phyloP scores from a whole-genome alignment of 2,888 invertebrate species.

The Tethea ocularis region DNA sequence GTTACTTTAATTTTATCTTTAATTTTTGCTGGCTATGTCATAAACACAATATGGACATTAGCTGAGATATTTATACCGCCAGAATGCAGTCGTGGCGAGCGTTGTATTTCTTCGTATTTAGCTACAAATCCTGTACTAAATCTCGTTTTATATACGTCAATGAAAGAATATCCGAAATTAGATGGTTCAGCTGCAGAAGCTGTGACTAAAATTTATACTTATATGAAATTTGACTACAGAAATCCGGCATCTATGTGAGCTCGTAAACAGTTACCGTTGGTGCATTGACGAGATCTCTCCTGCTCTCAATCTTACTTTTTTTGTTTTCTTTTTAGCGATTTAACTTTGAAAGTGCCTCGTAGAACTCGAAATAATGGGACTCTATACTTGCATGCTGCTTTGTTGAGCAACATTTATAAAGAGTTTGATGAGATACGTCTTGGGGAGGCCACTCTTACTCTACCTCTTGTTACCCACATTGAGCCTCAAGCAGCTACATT shows the following conservation, averaged over 20 bases:
- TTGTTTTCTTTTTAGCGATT: constrained; percentile 75
- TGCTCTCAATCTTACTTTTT: constrained; percentile 4
- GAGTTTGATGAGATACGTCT: constrained; percentile 84
- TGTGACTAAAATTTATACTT: constrained; percentile 84
- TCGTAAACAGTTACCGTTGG: background rate
- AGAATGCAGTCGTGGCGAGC: constrained; percentile 85
- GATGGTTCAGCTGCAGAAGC: constrained; percentile 68
- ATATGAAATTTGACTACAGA: constrained; percentile 87
- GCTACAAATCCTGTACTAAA: constrained; percentile 87
- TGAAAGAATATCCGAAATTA: constrained; percentile 81
- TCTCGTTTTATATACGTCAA: constrained; percentile 87
- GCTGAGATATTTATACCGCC: constrained; percentile 89
- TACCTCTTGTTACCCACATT: constrained; percentile 88
- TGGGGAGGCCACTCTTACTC: constrained; percentile 85
- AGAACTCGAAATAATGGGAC: constrained; percentile 93
- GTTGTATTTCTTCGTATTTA: constrained; percentile 89
- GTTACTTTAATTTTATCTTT: constrained; percentile 85
- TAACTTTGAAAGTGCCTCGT: constrained; percentile 87
- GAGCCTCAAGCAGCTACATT: constrained; percentile 90
- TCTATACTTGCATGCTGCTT: constrained; percentile 89
- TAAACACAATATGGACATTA: constrained; percentile 90
- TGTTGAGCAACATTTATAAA: constrained; percentile 80
- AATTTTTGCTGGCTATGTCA: constrained; percentile 87
- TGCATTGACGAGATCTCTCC: background rate
- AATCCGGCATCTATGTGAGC: constrained; percentile 70